These are phyloP conservation scores for Pangasius larnaudii DNA, from an alignment of 2,797 vertebrate species.

Conservation along the genomic window DNA sequence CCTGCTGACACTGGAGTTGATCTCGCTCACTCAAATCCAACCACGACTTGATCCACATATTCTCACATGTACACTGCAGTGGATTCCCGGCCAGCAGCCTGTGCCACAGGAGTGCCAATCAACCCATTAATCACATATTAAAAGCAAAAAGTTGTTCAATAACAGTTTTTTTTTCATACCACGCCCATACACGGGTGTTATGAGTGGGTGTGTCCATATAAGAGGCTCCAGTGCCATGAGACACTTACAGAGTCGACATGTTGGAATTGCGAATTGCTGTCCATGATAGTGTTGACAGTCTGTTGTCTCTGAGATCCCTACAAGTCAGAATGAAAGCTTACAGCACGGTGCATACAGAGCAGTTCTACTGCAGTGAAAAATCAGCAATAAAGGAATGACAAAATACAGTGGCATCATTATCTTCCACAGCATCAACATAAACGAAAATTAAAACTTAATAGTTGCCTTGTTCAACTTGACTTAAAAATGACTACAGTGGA, in stretches of 20 bases:
- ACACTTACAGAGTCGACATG: constrained; percentile 86
- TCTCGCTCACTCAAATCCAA: constrained; percentile 82
- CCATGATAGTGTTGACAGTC: constrained; percentile 90
- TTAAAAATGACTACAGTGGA: too few species aligned
- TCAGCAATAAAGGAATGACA: background rate
- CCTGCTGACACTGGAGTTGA: constrained; percentile 85
- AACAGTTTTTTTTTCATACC: background rate
- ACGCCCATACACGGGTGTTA: background rate
- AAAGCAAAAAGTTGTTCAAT: background rate
- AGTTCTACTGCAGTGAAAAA: background rate
- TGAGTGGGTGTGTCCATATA: background rate
- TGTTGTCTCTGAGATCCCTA: constrained; percentile 95
- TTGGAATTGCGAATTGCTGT: constrained; percentile 90
- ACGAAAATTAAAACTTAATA: background rate
- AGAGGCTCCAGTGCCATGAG: background rate
- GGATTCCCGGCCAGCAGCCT: constrained; percentile 88
- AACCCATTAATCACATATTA: background rate
- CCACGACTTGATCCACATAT: constrained; percentile 93
- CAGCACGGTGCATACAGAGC: background rate
- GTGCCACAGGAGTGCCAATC: background rate
- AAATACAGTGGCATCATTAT: background rate
- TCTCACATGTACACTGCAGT: constrained; percentile 91
- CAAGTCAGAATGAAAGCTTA: background rate
- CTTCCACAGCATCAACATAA: background rate
- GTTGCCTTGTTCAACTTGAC: background rate